These are phyloP conservation scores for Phenganax stokvisi DNA, from an alignment of 92 coral and sea anemone genomes.

Conservation along the genomic window DNA sequence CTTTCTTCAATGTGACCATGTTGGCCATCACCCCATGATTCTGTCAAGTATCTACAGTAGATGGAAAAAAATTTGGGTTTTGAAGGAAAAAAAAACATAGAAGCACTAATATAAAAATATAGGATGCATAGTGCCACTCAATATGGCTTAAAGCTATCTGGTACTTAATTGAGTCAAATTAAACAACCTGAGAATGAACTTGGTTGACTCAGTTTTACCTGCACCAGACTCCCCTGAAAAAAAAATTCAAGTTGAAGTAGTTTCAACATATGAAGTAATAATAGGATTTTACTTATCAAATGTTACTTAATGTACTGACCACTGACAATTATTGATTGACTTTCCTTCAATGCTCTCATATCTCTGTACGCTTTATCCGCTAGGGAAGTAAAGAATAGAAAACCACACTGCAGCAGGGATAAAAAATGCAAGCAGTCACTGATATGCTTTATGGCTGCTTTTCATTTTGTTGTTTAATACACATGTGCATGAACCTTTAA, in stretches of 20 bases:
- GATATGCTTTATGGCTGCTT: too few species aligned
- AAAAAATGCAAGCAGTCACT: not conserved
- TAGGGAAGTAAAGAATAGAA: constrained; percentile 31
- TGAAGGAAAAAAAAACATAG: too few species aligned
- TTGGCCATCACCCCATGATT: constrained; percentile 97
- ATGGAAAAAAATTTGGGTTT: not conserved
- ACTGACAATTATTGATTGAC: constrained; percentile 94
- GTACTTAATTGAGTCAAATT: not conserved
- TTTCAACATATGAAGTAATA: not conserved
- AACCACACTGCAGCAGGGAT: not conserved
- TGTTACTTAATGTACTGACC: constrained; percentile 55
- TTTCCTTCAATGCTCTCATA: constrained; percentile 92
- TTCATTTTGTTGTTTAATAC: too few species aligned
- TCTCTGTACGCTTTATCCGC: constrained; percentile 99
- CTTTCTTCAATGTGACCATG: constrained; percentile 94
- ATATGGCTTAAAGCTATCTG: not conserved
- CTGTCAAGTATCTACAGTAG: constrained; percentile 72
- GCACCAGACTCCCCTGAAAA: constrained; percentile 94
- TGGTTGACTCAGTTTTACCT: constrained; percentile 96
- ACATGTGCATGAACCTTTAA: not conserved
- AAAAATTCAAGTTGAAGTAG: not conserved
- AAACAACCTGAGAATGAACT: constrained; percentile 74
- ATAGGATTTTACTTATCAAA: not conserved
- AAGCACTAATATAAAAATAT: too few species aligned
- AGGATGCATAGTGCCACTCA: not conserved